These are phyloP conservation scores for Aphis gossypii DNA, from an alignment of 1,140 invertebrate genomes.

Conservation along the genomic window DNA sequence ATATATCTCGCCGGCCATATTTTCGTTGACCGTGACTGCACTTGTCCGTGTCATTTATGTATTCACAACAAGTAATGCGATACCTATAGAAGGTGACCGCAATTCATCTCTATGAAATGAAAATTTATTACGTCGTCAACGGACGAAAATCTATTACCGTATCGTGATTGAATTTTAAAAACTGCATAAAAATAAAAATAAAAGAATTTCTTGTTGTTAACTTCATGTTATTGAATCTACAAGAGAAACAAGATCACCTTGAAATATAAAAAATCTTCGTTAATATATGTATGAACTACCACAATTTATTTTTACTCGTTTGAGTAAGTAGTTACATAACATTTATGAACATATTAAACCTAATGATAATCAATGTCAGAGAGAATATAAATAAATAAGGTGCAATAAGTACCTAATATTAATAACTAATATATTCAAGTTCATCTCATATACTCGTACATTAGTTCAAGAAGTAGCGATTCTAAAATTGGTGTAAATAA, in stretches of 20 bases:
- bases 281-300: background rate
- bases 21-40: conserved; percentile 28
- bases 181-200: background rate
- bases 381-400: background rate
- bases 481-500: background rate
- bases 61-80: background rate
- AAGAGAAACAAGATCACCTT: background rate
- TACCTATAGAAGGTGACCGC: background rate
- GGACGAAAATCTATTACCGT: background rate
- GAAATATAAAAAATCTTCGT: background rate
- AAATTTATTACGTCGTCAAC: background rate
- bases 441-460: background rate
- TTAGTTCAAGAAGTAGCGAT: background rate
- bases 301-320: background rate
- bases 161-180: background rate
- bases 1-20: background rate
- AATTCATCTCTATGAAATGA: background rate
- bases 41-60: background rate
- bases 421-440: background rate
- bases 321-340: background rate
- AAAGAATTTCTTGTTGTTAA: background rate
- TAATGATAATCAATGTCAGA: background rate
- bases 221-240: background rate
- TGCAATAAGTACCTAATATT: background rate
- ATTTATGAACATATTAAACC: background rate